Base-by-base conservation (phyloP, 2,888 invertebrate genomes). In the Panzeria rudis region DNA sequence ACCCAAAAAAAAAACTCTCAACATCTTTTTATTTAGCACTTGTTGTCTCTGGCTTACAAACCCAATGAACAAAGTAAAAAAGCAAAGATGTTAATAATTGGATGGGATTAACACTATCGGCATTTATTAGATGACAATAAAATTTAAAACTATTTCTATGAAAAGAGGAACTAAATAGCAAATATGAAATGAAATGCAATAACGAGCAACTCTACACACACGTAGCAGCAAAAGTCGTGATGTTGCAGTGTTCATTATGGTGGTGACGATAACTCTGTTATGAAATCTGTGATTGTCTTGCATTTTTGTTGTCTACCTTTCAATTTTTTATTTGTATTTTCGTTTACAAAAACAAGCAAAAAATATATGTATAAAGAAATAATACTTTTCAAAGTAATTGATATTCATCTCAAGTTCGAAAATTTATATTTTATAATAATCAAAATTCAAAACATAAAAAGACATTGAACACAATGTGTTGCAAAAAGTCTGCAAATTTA, bases 231-330 rank as follows among this genome's bases (percentile, higher is more conserved):
- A 44, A 32, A 72, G 20, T 56, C 56, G 61, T 56, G 54, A 44
- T 47, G 44, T 35, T 52, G 41, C 15, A 11, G 41, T 47, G 25
- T 54, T 54, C 56, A 47, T 75, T 44, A 61, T 68, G 25, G 62
- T 32, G 62, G 41, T 25, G 62, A 52, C 17, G 32, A 76, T 64
- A 64, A 68, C 78, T 78, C 61, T 59, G 71, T 84, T 84, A 84
- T 71, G 79, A 79, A 79, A 80, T 83, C 54, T 73, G 35, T n/a
- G 35, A 47, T 35, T 23, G 17, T 61, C 50, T 69, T 6, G 9
- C 15, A 20, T 59, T 47, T 41, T 23, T 54, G 5, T 25, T 50
- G 41, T 35, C 41, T n/a, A n/a, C n/a, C n/a, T 71, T 29, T 4
- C 41, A 15, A 25, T 17, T 75, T 61, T 52, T 61, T 25, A 32